Evolutionary conservation across 2,888 invertebrate genomes (phyloP).

Genomic region (Eupithecia pulchellata): DNA sequence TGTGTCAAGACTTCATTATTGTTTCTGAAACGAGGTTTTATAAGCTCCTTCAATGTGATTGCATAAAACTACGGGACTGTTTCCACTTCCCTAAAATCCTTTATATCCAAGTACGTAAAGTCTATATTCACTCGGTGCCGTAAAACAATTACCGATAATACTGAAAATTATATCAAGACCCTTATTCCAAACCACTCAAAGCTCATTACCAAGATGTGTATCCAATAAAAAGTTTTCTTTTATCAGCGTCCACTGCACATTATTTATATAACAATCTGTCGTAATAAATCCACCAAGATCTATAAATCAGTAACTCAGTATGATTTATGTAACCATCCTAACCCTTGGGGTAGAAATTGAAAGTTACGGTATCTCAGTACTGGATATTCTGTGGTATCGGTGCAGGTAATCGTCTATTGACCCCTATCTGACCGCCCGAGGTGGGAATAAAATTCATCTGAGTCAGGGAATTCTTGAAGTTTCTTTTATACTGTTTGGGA

Average conservation of each 20-base stretch:
- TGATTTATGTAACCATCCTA: constrained; percentile 58
- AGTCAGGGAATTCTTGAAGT: constrained; percentile 34
- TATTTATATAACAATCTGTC: constrained; percentile 22
- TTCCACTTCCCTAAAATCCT: neutral
- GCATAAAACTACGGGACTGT: no score
- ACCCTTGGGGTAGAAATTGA: constrained; percentile 49
- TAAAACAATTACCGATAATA: neutral
- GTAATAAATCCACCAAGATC: constrained; percentile 53
- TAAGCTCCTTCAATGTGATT: no score
- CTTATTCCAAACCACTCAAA: neutral
- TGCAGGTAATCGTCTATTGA: constrained; percentile 49
- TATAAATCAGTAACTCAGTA: constrained; percentile 58
- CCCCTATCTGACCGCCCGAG: constrained; percentile 43
- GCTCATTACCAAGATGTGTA: no score
- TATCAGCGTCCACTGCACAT: neutral
- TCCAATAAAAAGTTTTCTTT: neutral
- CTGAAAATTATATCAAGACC: no score
- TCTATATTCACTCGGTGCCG: neutral
- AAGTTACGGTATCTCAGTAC: constrained; percentile 30
- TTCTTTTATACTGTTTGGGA: constrained; percentile 28
- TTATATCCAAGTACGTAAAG: neutral
- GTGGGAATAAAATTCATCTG: constrained; percentile 39
- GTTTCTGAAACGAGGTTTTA: no score
- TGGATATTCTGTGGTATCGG: constrained; percentile 36
- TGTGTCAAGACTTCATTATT: no score